Base-by-base conservation (phyloP, 2,797 vertebrate genomes). In the Schizopygopsis pylzovi region DNA sequence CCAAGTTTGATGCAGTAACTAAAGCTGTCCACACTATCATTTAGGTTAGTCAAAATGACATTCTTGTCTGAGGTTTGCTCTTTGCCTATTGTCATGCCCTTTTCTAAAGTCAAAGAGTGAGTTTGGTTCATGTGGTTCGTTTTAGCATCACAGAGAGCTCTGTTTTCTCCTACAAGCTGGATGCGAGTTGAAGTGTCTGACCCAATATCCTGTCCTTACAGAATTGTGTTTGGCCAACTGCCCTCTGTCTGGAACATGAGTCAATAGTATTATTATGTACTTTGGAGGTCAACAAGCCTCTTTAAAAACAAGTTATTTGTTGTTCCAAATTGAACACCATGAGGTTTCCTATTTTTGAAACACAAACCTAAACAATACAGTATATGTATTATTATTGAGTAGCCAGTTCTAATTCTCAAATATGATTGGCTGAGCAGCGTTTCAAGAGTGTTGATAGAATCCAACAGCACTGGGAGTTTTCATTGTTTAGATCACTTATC, bases 41-140 rank as follows among this genome's bases (percentile, higher is more conserved):
- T 84, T 84, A 37, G 75, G 79, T 87, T 82, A 78, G 68, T 79
- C 63, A 10, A 88, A 80, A 83, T 86, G 63, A 65, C 67, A 82
- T 84, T 85, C 71, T 85, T 12, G 45, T 61, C 83, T 80, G 85
- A 83, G 85, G 87, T 88, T 87, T 90, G 86, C 78, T 83, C 83
- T 88, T 88, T 87, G 78, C 85, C 76, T 86, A 37, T 85, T 85
- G 76, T 80, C 79, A 86, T 79, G 49, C 45, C 68, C 71, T 83
- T 88, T 83, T 75, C 56, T 83, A 79, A 85, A 47, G 61, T 54
- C 73, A 67, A 33, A 65, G 43, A 79, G 75, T 78, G 61, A 82
- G 65, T 68, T 76, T 47, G 72, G 82, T 77, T 54, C 28, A 61
- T 86, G 86, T 84, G 78, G 65, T 83, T 75, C 25, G 6, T 79